phyloP scores from a whole-genome alignment of 2,888 invertebrate species.

The Cataglyphis altisquamis region DNA sequence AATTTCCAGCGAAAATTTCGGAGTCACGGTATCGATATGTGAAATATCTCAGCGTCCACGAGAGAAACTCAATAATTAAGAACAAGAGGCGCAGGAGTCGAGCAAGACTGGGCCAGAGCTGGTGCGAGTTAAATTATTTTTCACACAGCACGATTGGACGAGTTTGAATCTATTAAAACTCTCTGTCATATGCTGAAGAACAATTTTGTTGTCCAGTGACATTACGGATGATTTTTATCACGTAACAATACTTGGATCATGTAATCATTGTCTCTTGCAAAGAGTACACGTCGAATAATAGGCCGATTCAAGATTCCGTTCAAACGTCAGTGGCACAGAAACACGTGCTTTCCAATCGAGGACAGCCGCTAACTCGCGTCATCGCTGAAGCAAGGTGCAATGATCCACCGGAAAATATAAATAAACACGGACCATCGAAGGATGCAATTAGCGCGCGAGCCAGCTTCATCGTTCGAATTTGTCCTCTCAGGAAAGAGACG shows the following conservation, averaged over 20 bases:
- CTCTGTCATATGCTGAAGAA: not conserved
- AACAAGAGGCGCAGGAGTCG: not conserved
- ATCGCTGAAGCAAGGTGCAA: not conserved
- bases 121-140: not conserved
- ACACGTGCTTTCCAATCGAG: not conserved
- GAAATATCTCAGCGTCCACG: conserved; percentile 1
- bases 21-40: conserved; percentile 11
- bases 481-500: not conserved
- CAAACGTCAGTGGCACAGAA: not conserved
- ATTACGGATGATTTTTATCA: not conserved
- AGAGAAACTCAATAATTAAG: not conserved
- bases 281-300: not conserved
- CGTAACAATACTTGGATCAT: not conserved
- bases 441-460: not conserved
- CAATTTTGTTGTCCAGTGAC: not conserved
- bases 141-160: not conserved
- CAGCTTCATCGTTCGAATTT: not conserved
- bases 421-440: not conserved
- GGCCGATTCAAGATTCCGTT: conserved; percentile 1
- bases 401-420: conserved; percentile 9
- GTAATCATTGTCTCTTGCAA: not conserved
- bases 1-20: not conserved
- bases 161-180: not conserved
- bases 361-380: not conserved
- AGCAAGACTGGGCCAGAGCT: not conserved